phyloP scores from a whole-genome alignment of 2,888 invertebrate species.

The Smittia sp. region DNA sequence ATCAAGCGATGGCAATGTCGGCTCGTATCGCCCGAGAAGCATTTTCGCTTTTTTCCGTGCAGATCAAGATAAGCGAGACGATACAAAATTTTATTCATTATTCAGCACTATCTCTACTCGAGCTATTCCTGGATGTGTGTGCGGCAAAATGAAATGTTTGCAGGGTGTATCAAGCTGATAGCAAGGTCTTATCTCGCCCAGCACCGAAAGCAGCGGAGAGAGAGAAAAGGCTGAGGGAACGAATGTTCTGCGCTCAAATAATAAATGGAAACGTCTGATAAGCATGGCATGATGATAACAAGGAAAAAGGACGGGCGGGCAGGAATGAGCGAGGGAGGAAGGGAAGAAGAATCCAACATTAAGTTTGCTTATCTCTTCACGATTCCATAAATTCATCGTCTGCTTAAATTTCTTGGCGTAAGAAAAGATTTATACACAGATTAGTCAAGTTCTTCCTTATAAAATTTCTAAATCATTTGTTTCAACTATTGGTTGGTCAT shows the following conservation, averaged over 20 bases:
- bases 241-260: constrained; percentile 32
- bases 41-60: background rate
- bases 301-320: constrained; percentile 5
- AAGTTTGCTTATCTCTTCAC: background rate
- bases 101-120: constrained; percentile 35
- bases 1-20: constrained; percentile 36
- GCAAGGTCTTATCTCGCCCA: constrained; percentile 29
- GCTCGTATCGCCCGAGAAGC: background rate
- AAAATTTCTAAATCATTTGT: too few relatives aligned
- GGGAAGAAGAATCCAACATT: background rate
- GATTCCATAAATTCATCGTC: constrained; percentile 1
- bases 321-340: background rate
- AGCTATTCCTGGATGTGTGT: constrained; percentile 14
- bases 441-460: too few relatives aligned
- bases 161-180: constrained; percentile 26
- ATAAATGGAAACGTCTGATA: constrained; percentile 40
- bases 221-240: constrained; percentile 30
- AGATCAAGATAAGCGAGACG: constrained; percentile 14
- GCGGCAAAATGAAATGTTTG: constrained; percentile 14
- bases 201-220: background rate
- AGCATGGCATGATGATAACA: constrained; percentile 34
- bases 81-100: constrained; percentile 36
- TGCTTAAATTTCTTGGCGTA: background rate
- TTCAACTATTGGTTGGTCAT: too few relatives aligned
- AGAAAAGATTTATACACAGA: background rate